A percentile compares a stretch with the other conserved stretches of the same genome.
Evolutionary conservation across 2,113 vertebrate species (phyloP).

Genomic region (Gila orcuttii): DNA sequence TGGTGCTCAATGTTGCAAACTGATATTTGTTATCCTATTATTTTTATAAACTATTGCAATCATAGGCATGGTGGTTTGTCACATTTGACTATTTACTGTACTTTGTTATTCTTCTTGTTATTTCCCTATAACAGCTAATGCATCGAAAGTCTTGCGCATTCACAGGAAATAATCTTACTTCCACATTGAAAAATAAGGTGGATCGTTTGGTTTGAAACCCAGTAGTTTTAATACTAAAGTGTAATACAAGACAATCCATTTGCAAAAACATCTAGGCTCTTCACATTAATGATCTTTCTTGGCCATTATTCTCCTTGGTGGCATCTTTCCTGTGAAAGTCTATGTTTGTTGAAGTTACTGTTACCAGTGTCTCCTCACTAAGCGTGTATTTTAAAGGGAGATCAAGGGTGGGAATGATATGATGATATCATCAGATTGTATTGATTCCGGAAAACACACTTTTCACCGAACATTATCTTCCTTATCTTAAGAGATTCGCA

Average conservation of each 20-base stretch:
- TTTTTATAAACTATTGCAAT: neutral
- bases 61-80: neutral
- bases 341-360: constrained; percentile 38
- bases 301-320: neutral
- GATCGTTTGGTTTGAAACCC: neutral
- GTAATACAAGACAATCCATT: neutral
- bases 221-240: neutral
- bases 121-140: neutral
- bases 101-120: neutral
- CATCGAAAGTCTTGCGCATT: neutral
- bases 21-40: neutral
- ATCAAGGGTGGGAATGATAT: neutral
- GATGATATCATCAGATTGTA: constrained; percentile 12
- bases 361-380: constrained; percentile 39
- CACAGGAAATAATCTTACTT: neutral
- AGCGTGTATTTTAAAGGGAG: neutral
- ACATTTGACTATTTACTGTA: neutral
- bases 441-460: neutral
- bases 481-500: too few species aligned
- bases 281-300: neutral
- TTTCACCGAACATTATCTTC: neutral
- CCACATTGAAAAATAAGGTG: neutral
- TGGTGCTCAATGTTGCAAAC: neutral
- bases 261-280: neutral
- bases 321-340: neutral